These are phyloP conservation scores for Acropora tenuis DNA, from an alignment of 64 coral and sea anemone species.

Conservation along the genomic window DNA sequence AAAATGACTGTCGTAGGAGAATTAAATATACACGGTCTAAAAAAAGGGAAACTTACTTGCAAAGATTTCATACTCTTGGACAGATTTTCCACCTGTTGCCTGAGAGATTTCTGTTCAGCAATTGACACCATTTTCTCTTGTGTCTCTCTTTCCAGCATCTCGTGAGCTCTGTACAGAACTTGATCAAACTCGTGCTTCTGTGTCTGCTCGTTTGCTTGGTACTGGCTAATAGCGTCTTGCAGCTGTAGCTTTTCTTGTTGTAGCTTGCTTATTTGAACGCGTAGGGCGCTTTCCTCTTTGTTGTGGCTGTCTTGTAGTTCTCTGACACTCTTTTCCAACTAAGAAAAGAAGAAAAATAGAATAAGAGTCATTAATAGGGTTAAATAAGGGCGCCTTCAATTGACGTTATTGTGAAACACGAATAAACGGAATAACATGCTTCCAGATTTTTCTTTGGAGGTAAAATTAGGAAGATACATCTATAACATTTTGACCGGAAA, in stretches of 20 bases:
- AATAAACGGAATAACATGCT: too few relatives aligned
- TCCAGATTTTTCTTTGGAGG: too few relatives aligned
- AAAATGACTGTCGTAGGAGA: too few relatives aligned
- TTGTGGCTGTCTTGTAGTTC: slow-evolving; percentile 46
- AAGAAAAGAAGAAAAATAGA: background rate
- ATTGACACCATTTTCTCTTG: slow-evolving; percentile 89
- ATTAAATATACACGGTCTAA: too few relatives aligned
- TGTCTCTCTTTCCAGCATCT: slow-evolving; percentile 78
- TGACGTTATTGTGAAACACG: too few relatives aligned
- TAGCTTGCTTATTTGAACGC: slow-evolving; percentile 72
- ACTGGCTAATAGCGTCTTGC: slow-evolving; percentile 81
- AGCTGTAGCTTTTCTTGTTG: slow-evolving; percentile 89
- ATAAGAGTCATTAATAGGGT: too few relatives aligned
- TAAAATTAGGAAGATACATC: too few relatives aligned
- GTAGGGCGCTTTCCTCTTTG: slow-evolving; percentile 74
- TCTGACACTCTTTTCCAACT: slow-evolving; percentile 68
- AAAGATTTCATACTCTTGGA: slow-evolving; percentile 95
- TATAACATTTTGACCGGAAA: too few relatives aligned
- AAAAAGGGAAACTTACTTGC: slow-evolving; percentile 53
- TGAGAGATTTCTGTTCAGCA: slow-evolving; percentile 81
- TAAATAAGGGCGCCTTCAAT: too few relatives aligned
- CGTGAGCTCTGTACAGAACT: slow-evolving; percentile 77
- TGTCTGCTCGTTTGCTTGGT: slow-evolving; percentile 83
- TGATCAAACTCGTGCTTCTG: slow-evolving; percentile 91
- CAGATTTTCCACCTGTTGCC: slow-evolving; percentile 89